These are phyloP conservation scores for Tuta absoluta DNA, from an alignment of 2,888 invertebrate genomes.

Conservation along the genomic window DNA sequence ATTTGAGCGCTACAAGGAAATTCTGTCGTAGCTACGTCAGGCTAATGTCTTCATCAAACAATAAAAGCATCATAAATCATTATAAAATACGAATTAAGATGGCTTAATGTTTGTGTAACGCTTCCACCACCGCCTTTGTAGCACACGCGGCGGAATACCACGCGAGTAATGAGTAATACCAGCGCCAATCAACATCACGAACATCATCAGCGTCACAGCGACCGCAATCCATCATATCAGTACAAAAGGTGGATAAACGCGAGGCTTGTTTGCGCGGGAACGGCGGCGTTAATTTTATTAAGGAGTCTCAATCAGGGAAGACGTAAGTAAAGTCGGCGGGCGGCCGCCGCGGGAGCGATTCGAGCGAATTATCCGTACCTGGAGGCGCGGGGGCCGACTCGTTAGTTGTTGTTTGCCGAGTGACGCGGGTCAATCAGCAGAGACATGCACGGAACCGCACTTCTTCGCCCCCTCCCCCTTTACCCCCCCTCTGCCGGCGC, in stretches of 20 bases:
- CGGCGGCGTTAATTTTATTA: conserved; percentile 78
- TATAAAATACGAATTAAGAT: conserved; percentile 63
- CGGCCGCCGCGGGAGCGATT: conserved; percentile 71
- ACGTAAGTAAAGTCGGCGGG: conserved; percentile 67
- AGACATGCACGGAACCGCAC: conserved; percentile 81
- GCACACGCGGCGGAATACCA: conserved; percentile 33
- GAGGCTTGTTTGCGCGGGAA: conserved; percentile 71
- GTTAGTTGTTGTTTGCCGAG: conserved; percentile 82
- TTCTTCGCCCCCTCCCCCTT: conserved; percentile 72
- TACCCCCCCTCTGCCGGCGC: conserved; percentile 51
- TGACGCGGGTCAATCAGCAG: conserved; percentile 82
- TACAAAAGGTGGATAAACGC: conserved; percentile 73
- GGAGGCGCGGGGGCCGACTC: conserved; percentile 77
- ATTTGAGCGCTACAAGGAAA: conserved; percentile 43
- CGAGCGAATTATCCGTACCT: conserved; percentile 72
- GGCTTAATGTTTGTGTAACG: conserved; percentile 61
- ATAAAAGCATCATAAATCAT: conserved; percentile 63
- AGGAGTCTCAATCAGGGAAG: conserved; percentile 77
- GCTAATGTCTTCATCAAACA: conserved; percentile 51
- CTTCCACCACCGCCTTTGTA: conserved; percentile 54
- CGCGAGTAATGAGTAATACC: conserved; percentile 52
- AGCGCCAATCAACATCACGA: conserved; percentile 71
- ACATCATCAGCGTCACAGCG: conserved; percentile 70
- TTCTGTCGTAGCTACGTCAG: conserved; percentile 22
- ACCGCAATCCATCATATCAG: conserved; percentile 79